Base-by-base conservation (phyloP, 1,140 invertebrate species). In the Andricus grossulariae region DNA sequence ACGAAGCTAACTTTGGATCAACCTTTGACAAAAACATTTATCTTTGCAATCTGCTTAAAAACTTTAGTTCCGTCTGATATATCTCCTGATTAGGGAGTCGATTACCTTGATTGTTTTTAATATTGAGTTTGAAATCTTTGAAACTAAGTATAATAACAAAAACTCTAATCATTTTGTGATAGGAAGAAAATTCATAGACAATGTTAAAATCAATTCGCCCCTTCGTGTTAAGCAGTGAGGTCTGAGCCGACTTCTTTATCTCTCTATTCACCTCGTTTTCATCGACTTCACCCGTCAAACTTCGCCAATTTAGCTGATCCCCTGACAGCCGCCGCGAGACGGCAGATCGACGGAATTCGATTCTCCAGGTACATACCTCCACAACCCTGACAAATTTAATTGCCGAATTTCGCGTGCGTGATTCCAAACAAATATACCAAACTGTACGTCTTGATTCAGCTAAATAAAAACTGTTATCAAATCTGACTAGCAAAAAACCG, bases 281-380 rank as follows among this genome's bases (percentile, higher is more conserved):
- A 74, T 84, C 54, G 45, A 45, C 16, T 52, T 52, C 39, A 18
- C 7, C 39, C 25, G 75, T 55, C 16, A 50, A 45, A 16, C 16
- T 25, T 12, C 86, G 85, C 84, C 87, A 89, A 1, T 77, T 60
- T 19, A 80, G 50, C 50, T 55, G 10, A 5, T 74, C 18, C 7
- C 25, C 13, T 12, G 57, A 52, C 50, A 90, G 74, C 89, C 88
- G 90, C 90, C 90, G 79, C 91, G 75, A 13, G 90, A 91, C 11
- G 86, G 84, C 18, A 91, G 76, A 81, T 92, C 91, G 18, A 88
- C 90, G 11, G 90, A 89, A 79, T 92, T 92, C 18, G 78, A 32
- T 18, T 77, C 72, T 4, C 88, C 89, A 5, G 89, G 87, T 11
- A n/a, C n/a, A n/a, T n/a, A n/a, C n/a, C n/a, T n/a, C n/a, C n/a